Conservation (phyloP, 2,113 vertebrate species). For the Sphyrna mokarran region DNA sequence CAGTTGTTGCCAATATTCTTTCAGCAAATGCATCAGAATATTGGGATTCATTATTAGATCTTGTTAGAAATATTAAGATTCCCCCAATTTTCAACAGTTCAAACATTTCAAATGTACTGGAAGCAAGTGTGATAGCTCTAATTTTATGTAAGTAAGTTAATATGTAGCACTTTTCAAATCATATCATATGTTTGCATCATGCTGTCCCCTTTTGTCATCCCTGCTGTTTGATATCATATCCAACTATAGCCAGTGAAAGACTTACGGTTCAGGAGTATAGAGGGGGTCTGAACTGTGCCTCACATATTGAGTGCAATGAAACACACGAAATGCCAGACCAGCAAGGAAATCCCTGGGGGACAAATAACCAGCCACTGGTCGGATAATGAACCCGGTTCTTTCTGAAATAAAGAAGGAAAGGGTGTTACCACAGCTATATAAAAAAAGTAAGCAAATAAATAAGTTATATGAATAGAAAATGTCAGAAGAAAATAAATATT, state of each 20-base stretch:
- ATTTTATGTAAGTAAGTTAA: neutral
- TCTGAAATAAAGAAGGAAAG: slow-evolving; percentile 59
- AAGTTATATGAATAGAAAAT: neutral
- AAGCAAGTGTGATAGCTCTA: neutral
- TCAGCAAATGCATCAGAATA: neutral
- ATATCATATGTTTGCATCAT: neutral
- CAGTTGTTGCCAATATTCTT: neutral
- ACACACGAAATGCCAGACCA: slow-evolving; percentile 92
- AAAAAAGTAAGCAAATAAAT: neutral
- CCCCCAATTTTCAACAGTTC: neutral
- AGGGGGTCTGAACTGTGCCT: slow-evolving; percentile 92
- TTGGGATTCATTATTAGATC: neutral
- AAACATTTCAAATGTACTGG: neutral
- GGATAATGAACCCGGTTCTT: slow-evolving; percentile 85
- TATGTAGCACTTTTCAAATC: neutral
- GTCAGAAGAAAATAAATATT: neutral
- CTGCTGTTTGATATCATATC: neutral
- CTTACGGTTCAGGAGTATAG: slow-evolving; percentile 98
- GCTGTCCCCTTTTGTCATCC: neutral
- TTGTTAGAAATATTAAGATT: neutral
- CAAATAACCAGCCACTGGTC: slow-evolving; percentile 89
- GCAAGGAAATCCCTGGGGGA: slow-evolving; percentile 93
- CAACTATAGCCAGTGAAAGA: slow-evolving; percentile 40
- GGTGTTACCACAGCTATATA: neutral
- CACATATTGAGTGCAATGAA: slow-evolving; percentile 96